Base-by-base conservation (phyloP, 2,113 vertebrate species). In the Acanthochromis polyacanthus region DNA sequence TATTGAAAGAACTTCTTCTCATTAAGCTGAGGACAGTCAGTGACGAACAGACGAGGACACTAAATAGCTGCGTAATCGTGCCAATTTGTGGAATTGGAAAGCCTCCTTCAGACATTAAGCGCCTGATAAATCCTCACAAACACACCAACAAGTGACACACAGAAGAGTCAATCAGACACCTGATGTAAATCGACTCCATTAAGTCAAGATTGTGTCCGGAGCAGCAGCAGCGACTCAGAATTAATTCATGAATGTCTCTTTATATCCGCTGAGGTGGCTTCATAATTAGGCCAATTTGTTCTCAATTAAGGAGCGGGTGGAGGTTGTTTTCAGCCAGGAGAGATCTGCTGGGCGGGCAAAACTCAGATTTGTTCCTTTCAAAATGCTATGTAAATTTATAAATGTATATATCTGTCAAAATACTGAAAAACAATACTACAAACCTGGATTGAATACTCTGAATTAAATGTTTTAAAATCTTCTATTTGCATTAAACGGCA, bases 171-270 rank as follows among this genome's bases (percentile, higher is more conserved):
- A 72, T 85, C 76, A 89, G 46, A 81, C 73, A 60, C 71, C 78
- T 84, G 78, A 88, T 71, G 23, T 60, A 61, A 82, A 88, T 70
- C 63, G 61, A 84, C 61, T 70, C 52, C 48, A 89, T 83, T 83
- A 65, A 81, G 53, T 83, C 70, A 83, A 81, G 70, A 70, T 10
- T 69, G 58, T 32, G 51, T 23, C 55, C 1, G 1, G 10, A 64
- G 14, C 36, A 20, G 68, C 56, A 51, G 62, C 32, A 36, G 32
- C 9, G 65, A 19, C 45, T 30, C 53, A 38, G 22, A 57, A 59
- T 70, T 81, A 20, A 82, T 79, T 38, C 60, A 70, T 63, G 16
- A 66, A 77, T 59, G 19, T 64, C 62, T 73, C 28, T 70, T 73
- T 68, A 40, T 65, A 20, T 74, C 10, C n/a, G 56, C 19, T 32